These are phyloP conservation scores for Etheostoma perlongum DNA, from an alignment of 2,797 vertebrate species.

Conservation along the genomic window DNA sequence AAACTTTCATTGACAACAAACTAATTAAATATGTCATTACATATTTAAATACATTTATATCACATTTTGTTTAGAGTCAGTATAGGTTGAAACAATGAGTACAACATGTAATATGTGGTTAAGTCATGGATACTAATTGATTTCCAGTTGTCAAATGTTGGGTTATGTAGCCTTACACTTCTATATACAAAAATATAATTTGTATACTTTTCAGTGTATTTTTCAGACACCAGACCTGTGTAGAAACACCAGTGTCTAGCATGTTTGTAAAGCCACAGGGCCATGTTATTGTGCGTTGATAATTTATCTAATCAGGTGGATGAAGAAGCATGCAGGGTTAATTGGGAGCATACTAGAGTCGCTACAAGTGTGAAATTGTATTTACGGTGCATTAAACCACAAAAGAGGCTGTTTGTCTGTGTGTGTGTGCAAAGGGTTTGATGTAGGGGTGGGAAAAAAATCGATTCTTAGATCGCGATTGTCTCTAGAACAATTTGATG, in stretches of 20 bases:
- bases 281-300: slow-evolving; percentile 74
- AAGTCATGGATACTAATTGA: not conserved
- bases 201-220: slow-evolving; percentile 13
- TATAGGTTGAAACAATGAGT: not conserved
- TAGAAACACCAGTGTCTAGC: slow-evolving; percentile 45
- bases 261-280: slow-evolving; percentile 52
- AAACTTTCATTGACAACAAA: not conserved
- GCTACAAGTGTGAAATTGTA: slow-evolving; percentile 81
- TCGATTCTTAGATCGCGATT: too few relatives aligned
- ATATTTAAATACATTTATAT: not conserved
- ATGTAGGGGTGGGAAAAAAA: too few relatives aligned
- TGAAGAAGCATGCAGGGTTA: slow-evolving; percentile 82
- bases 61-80: not conserved
- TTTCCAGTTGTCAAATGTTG: slow-evolving; percentile 3
- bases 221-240: slow-evolving; percentile 19
- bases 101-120: not conserved
- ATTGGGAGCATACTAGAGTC: slow-evolving; percentile 82
- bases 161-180: not conserved
- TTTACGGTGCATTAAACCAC: slow-evolving; percentile 76
- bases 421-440: slow-evolving; percentile 50
- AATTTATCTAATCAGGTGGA: slow-evolving; percentile 86
- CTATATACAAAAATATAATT: slow-evolving; percentile 22
- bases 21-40: not conserved
- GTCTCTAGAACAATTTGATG: too few relatives aligned
- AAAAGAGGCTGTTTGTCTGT: slow-evolving; percentile 64